A percentile compares a stretch with the other conserved stretches of the same genome.
Evolutionary conservation across 2,797 vertebrate genomes (phyloP).

Genomic region (Morelia viridis): DNA sequence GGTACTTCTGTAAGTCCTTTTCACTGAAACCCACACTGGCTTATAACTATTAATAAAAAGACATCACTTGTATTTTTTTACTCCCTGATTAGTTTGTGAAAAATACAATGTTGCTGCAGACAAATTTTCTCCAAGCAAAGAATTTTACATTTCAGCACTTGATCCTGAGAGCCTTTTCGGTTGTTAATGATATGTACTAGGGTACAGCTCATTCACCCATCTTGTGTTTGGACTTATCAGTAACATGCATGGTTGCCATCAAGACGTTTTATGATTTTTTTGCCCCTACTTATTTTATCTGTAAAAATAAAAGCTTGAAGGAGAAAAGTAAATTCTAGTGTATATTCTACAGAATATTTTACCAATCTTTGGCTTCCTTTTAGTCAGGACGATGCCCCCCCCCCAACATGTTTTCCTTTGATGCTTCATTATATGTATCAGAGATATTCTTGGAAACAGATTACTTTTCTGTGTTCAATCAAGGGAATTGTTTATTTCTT

Average conservation of each 20-base stretch:
- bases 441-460: too few species aligned
- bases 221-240: background rate
- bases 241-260: background rate
- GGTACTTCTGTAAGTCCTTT: background rate
- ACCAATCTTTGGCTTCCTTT: background rate
- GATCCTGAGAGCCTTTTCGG: background rate
- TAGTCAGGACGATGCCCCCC: background rate
- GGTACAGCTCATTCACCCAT: background rate
- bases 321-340: background rate
- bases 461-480: background rate
- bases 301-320: background rate
- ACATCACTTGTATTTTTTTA: slow-evolving; percentile 29
- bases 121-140: slow-evolving; percentile 20
- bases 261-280: background rate
- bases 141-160: background rate
- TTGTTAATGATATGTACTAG: background rate
- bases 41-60: slow-evolving; percentile 29
- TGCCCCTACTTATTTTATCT: background rate
- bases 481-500: background rate
- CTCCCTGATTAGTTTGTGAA: slow-evolving; percentile 2
- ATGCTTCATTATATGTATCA: background rate
- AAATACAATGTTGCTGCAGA: background rate
- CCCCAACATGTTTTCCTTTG: background rate
- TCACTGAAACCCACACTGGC: background rate
- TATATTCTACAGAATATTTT: background rate